Base-by-base conservation (phyloP, 1,140 invertebrate genomes). In the Calliopsis andreniformis region DNA sequence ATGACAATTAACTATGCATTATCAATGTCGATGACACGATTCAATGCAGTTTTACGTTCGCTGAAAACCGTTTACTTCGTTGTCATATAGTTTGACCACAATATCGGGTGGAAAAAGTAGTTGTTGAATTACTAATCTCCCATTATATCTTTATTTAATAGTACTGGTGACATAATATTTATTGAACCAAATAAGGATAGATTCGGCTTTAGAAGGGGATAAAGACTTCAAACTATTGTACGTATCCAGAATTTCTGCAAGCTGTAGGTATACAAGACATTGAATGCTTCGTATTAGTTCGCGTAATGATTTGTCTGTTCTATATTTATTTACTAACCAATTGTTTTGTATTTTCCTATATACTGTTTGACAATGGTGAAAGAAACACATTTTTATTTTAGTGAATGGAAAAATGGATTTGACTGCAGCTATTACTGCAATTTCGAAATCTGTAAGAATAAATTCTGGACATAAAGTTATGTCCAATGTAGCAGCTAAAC, bases 261-360 rank as follows among this genome's bases (percentile, higher is more conserved):
- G 32, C 20, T 59, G 10, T 32, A 59, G 18, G 14, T 32, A 59
- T 59, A 16, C 56, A 25, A 58, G 25, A 39, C 18, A 42, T 61
- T 0, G 32, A 43, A 43, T 39, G 10, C 3, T 39, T 10, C 10
- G 10, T 39, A 39, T 39, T 39, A 39, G n/a, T n/a, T n/a, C n/a
- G n/a, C n/a, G n/a, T n/a, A n/a, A n/a, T n/a, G n/a, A n/a, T n/a
- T n/a, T n/a, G n/a, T n/a, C n/a, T n/a, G n/a, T n/a, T n/a, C n/a
- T n/a, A 32, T 59, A 59, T 59, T 35, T 23, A 4, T 16, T 23
- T 59, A 32, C 28, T 5, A 58, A 32, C 7, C 56, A 2, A 58
- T 59, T 59, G 10, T 32, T 59, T 30, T 59, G 56, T 18, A 59
- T 59, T 35, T 59, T 59, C 3, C 56, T 12, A 45, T 45, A 45